Evolutionary conservation across 2,888 invertebrate genomes (phyloP).

Genomic region (Sabellastarte sp.): DNA sequence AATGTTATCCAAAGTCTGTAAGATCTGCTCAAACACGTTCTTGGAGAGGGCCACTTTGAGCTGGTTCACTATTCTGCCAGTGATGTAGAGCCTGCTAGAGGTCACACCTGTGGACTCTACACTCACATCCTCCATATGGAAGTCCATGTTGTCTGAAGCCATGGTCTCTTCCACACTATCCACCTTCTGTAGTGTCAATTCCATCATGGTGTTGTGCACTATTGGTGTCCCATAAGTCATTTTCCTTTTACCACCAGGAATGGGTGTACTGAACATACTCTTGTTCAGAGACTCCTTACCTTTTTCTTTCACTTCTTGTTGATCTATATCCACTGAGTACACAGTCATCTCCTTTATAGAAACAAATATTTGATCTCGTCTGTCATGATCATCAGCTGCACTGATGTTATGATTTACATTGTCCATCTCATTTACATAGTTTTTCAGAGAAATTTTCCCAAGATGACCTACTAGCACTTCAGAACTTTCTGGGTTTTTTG

Average conservation of each 20-base stretch:
- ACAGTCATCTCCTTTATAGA: constrained; percentile 74
- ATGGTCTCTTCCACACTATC: constrained; percentile 40
- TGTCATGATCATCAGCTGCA: neutral
- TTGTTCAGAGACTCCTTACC: constrained; percentile 34
- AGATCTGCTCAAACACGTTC: constrained; percentile 84
- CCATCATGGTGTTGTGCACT: constrained; percentile 83
- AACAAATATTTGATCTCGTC: constrained; percentile 14
- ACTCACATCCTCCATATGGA: neutral
- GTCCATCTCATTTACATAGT: constrained; percentile 23
- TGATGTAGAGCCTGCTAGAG: constrained; percentile 62
- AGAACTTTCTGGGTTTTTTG: constrained; percentile 73
- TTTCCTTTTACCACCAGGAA: constrained; percentile 18
- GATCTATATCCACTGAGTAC: constrained; percentile 72
- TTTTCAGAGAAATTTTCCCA: constrained; percentile 73
- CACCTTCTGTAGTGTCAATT: constrained; percentile 67
- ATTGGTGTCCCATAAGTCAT: constrained; percentile 73
- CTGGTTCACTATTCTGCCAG: constrained; percentile 78
- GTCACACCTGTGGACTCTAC: neutral
- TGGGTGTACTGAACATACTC: constrained; percentile 20
- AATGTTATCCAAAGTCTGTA: constrained; percentile 61
- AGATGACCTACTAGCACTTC: constrained; percentile 89
- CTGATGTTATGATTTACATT: neutral
- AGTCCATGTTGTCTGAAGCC: constrained; percentile 10
- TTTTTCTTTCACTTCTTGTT: constrained; percentile 65
- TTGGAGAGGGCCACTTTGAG: constrained; percentile 82